Percentiles rank a stretch among this genome's conserved stretches.
Evolutionary conservation across 2,888 invertebrate species (phyloP).

Genomic region (Alitta virens): DNA sequence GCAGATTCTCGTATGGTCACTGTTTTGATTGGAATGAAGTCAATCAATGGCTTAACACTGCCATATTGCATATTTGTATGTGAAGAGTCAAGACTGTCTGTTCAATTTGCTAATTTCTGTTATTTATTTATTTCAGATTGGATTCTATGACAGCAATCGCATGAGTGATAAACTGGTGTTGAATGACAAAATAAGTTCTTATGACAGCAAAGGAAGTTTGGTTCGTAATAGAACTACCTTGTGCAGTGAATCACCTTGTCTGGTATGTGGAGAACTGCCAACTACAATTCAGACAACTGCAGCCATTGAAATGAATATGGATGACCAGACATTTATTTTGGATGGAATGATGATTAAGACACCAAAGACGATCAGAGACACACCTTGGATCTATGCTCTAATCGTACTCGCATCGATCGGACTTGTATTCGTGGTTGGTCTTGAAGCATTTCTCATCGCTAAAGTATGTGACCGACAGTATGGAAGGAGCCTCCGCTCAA

Average conservation of each 20-base stretch:
- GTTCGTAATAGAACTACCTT: background rate
- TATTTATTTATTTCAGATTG: constrained; percentile 4
- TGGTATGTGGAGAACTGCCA: background rate
- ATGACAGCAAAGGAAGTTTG: background rate
- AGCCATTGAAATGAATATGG: background rate
- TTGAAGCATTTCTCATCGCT: constrained; percentile 83
- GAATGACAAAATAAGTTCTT: constrained; percentile 1
- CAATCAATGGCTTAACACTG: no score
- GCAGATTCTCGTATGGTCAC: no score
- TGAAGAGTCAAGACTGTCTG: no score
- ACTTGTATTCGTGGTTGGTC: constrained; percentile 80
- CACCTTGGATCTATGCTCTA: constrained; percentile 81
- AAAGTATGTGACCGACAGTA: constrained; percentile 70
- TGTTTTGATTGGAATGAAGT: no score
- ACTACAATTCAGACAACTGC: background rate
- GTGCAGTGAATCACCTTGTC: constrained; percentile 6
- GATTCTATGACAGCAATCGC: constrained; percentile 2
- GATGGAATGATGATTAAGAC: background rate
- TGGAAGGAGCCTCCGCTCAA: constrained; percentile 45
- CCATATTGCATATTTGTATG: no score
- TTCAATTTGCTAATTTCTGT: background rate
- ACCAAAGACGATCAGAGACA: constrained; percentile 4
- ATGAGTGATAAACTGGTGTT: background rate
- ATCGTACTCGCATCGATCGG: constrained; percentile 79
- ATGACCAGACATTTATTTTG: background rate